A percentile compares a stretch with the other conserved stretches of the same genome.
Evolutionary conservation across 2,888 invertebrate species (phyloP).

Genomic region (Unio delphinus): DNA sequence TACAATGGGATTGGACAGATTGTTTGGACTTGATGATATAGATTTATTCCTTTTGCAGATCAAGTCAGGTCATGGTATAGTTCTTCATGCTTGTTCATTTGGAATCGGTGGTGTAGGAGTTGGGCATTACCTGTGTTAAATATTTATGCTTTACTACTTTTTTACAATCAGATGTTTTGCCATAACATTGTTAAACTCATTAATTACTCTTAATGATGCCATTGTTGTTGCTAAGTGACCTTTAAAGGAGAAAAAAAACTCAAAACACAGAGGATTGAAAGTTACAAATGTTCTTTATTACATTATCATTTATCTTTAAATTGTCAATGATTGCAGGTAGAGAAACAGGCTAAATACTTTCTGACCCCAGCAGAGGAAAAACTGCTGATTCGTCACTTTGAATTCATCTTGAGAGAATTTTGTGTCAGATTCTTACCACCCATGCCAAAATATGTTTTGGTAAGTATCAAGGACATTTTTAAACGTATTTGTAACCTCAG

Average conservation of each 20-base stretch:
- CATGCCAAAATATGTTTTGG: constrained; percentile 88
- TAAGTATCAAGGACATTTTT: constrained; percentile 37
- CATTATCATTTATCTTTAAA: not conserved
- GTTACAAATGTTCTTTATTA: not conserved
- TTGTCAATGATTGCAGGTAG: constrained; percentile 38
- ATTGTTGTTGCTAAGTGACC: not conserved
- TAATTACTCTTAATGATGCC: too few relatives aligned
- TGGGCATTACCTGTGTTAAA: too few relatives aligned
- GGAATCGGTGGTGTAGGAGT: too few relatives aligned
- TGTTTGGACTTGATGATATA: too few relatives aligned
- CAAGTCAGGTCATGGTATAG: too few relatives aligned
- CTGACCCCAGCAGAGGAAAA: constrained; percentile 89
- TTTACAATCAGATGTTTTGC: too few relatives aligned
- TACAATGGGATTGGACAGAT: too few relatives aligned
- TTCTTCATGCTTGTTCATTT: too few relatives aligned
- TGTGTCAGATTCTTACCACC: constrained; percentile 92
- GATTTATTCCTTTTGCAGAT: too few relatives aligned
- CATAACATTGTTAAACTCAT: too few relatives aligned
- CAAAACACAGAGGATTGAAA: not conserved
- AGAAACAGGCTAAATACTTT: constrained; percentile 75
- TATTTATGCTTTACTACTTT: too few relatives aligned
- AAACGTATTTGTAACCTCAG: not conserved
- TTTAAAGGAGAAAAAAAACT: not conserved
- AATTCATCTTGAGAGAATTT: constrained; percentile 88
- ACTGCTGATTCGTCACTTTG: constrained; percentile 86